Evolutionary conservation across 1,140 invertebrate genomes (phyloP), one percentile per base, ranked within the genome.

Genomic region (Lordiphosa mommai): DNA sequence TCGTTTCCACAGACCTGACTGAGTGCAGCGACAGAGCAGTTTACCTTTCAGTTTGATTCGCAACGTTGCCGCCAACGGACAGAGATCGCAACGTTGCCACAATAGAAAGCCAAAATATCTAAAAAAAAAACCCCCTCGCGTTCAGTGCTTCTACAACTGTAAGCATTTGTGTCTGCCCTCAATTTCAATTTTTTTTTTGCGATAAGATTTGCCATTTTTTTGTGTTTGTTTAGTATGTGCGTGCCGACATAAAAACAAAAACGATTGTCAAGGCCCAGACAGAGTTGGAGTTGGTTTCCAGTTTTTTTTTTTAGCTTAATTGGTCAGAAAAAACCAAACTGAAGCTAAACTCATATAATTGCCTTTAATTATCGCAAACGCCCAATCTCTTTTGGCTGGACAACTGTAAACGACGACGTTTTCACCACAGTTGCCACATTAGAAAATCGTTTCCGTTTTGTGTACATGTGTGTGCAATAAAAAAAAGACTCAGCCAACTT

Each of bases 331-430:
- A 38, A 48, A 64, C 57, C 37, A 61, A 67, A 58, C 44, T 47
- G 29, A 60, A 69, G 61, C 61, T 58, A 67, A 71, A 67, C 58
- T 71, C 68, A 69, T 74, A 86, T 86, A 86, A 86, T 76, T 86
- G 82, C 68, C 60, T 82, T 82, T 82, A 82, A 82, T 86, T 86
- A 86, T 86, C 80, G 55, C 74, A 61, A 63, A 82, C 80, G 80
- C 71, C 80, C 80, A 76, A 86, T 86, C 82, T 71, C 70, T 44
- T 9, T 32, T n/a, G 36, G 60, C 44, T 23, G 56, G 37, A 50
- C 57, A 51, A 37, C 34, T 41, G 48, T 52, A 47, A 60, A 50
- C 71, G 51, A 46, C 53, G 36, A 49, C 65, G 66, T 72, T 73
- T 76, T 67, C 61, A 76, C 67, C 55, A 13, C 44, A 44, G 48